Percentiles rank a stretch among this genome's conserved stretches.
phyloP scores from a whole-genome alignment of 1,140 invertebrate species.

The Andrena cerasifolii region DNA sequence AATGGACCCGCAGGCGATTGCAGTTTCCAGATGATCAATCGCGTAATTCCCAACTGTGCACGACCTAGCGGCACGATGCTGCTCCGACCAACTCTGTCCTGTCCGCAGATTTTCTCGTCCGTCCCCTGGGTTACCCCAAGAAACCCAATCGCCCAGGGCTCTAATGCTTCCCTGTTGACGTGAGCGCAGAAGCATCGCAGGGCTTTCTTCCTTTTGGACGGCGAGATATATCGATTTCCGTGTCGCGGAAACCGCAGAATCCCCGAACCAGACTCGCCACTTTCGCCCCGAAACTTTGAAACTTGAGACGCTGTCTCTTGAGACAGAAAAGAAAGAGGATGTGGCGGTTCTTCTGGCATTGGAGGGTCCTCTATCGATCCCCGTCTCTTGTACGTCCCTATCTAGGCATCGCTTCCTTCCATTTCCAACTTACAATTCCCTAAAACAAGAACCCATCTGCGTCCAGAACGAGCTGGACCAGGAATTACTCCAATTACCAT shows the following conservation, averaged over 20 bases:
- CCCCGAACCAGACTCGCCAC: constrained; percentile 28
- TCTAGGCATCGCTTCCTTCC: too few relatives aligned
- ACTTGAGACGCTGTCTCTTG: constrained; percentile 23
- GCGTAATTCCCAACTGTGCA: too few relatives aligned
- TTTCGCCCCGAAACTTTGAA: constrained; percentile 45
- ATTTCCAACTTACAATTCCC: too few relatives aligned
- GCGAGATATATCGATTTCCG: constrained; percentile 43
- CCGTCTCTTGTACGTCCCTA: too few relatives aligned
- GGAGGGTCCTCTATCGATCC: neutral
- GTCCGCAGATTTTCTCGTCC: neutral
- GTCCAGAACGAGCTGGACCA: too few relatives aligned
- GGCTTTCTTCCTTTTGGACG: constrained; percentile 43
- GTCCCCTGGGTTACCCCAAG: constrained; percentile 6
- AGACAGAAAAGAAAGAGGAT: neutral
- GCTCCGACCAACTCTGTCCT: neutral
- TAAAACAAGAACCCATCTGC: too few relatives aligned
- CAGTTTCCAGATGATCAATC: too few relatives aligned
- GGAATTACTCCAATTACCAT: too few relatives aligned
- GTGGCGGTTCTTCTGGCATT: neutral
- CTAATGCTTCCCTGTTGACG: constrained; percentile 33
- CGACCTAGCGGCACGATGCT: too few relatives aligned
- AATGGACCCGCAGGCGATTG: too few relatives aligned
- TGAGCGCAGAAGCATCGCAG: constrained; percentile 11
- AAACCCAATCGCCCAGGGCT: constrained; percentile 44
- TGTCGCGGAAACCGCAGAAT: constrained; percentile 53